Evolutionary conservation across 2,113 vertebrate species (phyloP), one percentile per base, ranked within the genome.

Genomic region (Oncorhynchus gorbuscha): DNA sequence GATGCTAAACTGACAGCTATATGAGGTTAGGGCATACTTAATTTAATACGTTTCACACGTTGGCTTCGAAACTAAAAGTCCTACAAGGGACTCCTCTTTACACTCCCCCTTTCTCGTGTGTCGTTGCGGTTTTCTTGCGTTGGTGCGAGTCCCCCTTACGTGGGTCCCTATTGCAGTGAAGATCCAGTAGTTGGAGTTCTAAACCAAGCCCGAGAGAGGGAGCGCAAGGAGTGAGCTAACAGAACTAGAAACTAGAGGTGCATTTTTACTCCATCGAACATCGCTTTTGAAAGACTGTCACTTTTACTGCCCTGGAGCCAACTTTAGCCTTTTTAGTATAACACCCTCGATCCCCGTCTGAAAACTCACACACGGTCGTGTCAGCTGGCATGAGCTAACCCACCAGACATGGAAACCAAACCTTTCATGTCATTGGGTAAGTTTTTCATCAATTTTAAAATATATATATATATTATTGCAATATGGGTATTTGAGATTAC

Each of bases 361-460:
- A 51, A 81, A 79, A 87, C 87, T 87, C 81, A 79, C 88, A 86
- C 84, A 86, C 86, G 14, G 28, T 82, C 74, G 87, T 81, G 83
- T 91, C 89, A 90, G 92, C 93, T 89, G 94, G 93, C 88, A 94
- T 94, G 94, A 93, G 94, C 92, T 94, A 94, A 93, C 85, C 84
- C 82, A 80, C 62, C 87, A 77, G 88, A 88, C 83, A 94, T 94
- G 94, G 94, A 94, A 84, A 94, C 94, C 87, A 94, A 94, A 91
- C 94, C 94, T 28, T 94, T 94, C 91, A 83, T 94, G 89, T 94
- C 94, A 90, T 84, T 94, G 93, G 94, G 94, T 94, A 83, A 94
- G 94, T 93, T 92, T 76, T 22, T 22, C 6, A 62, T 8, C n/a
- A 5, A n/a, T 4, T 62, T 4, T 62, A 3, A 3, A 32, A 35